Base-by-base conservation (phyloP, 2,888 invertebrate species). In the Malthinus flaveolus region DNA sequence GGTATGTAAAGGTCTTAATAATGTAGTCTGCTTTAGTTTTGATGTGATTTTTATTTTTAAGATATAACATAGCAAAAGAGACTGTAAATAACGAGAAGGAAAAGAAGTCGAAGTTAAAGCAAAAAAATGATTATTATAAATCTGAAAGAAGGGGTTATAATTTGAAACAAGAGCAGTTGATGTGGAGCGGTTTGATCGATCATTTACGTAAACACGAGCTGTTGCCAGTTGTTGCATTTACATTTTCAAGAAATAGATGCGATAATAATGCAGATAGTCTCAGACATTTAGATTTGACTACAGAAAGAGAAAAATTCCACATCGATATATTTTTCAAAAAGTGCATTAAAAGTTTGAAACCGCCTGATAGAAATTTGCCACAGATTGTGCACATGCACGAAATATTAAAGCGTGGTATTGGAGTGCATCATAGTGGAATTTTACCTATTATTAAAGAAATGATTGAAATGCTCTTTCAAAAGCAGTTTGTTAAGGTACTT, bases 401-500 rank as follows among this genome's bases (percentile, higher is more conserved):
- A 52, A 83, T 89, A 37, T 73, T 94, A 13, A 85, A 87, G 68
- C 86, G 91, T 54, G 99, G 99, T 1, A 91, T 99, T 61, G 99
- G 97, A 0, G 90, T 99, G 3, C 99, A 99, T 79, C 99, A 99
- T 79, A 97, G 97, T 76, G 99, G 99, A 8, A 95, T 99, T 67
- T 79, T 99, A 59, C 99, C 99, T 0, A 91, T 99, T 68, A 84
- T 99, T n/a, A 99, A 98, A 75, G 99, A 99, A 83, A 95, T 98
- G 49, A 97, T 99, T 0, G 99, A 99, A 80, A 90, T 98, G 86
- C 82, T 98, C 9, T 99, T 99, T 75, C 94, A 96, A 74, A 85
- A 87, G 65, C 96, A 97, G 5, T 85, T 91, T 62, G 95, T 99
- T 34, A 97, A 72, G 69, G 78, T 75, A 66, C 63, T n/a, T n/a